Conservation (phyloP, 2,113 vertebrate species). For the Lontra canadensis region DNA sequence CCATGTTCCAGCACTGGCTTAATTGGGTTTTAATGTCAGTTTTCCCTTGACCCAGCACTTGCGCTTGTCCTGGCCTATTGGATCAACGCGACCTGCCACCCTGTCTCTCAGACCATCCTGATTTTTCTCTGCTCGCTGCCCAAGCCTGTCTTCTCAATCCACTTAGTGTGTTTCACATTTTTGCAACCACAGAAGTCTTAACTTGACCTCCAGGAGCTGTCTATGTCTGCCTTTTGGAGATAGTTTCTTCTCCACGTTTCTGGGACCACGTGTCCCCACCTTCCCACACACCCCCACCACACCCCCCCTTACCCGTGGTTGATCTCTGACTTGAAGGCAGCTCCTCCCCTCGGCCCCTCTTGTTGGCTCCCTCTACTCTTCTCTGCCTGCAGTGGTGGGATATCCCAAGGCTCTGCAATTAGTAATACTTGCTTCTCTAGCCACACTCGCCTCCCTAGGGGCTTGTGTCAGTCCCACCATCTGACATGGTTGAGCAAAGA, state of each 20-base stretch:
- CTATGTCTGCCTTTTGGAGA: neutral
- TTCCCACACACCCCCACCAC: neutral
- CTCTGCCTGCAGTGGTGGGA: too few species aligned
- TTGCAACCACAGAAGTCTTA: neutral
- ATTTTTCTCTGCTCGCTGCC: neutral
- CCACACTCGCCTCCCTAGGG: neutral
- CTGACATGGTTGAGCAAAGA: neutral
- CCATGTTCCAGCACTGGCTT: neutral
- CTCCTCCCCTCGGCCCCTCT: neutral
- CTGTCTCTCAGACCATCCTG: neutral
- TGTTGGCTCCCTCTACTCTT: too few species aligned
- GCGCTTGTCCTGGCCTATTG: neutral
- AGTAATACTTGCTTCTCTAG: neutral
- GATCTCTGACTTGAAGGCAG: neutral
- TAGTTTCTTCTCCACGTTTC: neutral
- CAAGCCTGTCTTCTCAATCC: neutral
- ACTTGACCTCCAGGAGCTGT: neutral
- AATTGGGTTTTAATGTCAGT: neutral
- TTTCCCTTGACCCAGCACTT: neutral
- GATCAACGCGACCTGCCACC: neutral
- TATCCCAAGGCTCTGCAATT: neutral
- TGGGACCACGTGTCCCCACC: neutral
- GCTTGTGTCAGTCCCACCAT: too few species aligned
- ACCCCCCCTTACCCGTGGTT: fast-evolving
- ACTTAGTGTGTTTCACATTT: neutral